These are phyloP conservation scores for Lycia hirtaria DNA, from an alignment of 2,888 invertebrate genomes.

Conservation along the genomic window DNA sequence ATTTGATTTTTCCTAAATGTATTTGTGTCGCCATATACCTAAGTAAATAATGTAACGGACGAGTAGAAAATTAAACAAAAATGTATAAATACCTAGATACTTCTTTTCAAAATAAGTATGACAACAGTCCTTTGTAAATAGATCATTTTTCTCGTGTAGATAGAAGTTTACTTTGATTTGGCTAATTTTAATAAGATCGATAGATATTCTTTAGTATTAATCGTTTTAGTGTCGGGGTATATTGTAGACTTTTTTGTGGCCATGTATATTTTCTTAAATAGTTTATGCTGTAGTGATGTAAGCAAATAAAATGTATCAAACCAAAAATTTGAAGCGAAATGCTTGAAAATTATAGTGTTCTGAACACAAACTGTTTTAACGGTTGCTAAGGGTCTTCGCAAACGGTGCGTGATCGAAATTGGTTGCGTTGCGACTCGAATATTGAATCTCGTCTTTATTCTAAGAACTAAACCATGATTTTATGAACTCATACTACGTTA, in stretches of 20 bases:
- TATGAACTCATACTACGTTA: no score
- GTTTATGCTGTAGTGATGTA: slow-evolving; percentile 62
- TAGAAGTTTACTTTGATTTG: slow-evolving; percentile 44
- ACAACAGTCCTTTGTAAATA: slow-evolving; percentile 59
- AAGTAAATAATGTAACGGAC: not conserved
- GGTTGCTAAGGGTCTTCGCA: slow-evolving; percentile 59
- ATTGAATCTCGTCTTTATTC: no score
- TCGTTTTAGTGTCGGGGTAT: slow-evolving; percentile 50
- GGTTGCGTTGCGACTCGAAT: no score
- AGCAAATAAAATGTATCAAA: slow-evolving; percentile 76
- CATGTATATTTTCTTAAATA: slow-evolving; percentile 67
- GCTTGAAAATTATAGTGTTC: slow-evolving; percentile 85
- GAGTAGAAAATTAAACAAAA: slow-evolving; percentile 34
- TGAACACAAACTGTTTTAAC: slow-evolving; percentile 74
- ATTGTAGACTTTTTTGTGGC: slow-evolving; percentile 72
- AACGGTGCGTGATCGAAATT: not conserved
- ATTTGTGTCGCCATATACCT: slow-evolving; percentile 11
- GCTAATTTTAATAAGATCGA: slow-evolving; percentile 12
- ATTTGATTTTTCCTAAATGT: not conserved
- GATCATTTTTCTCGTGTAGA: slow-evolving; percentile 66
- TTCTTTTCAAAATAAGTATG: not conserved
- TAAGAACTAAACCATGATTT: no score
- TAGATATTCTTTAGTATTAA: slow-evolving; percentile 41
- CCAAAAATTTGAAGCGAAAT: slow-evolving; percentile 83
- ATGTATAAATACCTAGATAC: slow-evolving; percentile 30